Base-by-base conservation (phyloP, 2,113 vertebrate species). In the Charina bottae region DNA sequence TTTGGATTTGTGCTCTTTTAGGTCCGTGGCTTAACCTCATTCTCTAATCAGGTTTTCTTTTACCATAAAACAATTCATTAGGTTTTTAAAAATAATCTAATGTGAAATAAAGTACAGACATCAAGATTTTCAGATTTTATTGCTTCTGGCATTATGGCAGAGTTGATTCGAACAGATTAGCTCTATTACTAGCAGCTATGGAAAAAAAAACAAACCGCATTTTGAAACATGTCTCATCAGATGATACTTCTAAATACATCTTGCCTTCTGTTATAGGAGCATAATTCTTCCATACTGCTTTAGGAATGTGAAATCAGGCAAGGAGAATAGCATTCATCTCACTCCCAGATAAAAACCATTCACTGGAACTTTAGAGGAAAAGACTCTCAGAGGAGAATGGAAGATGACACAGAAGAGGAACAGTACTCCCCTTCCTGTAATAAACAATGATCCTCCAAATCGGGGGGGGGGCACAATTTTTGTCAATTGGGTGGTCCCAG, bases 41-140 rank as follows among this genome's bases (percentile, higher is more conserved):
- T 78, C 72, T 78, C 37, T 78, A 78, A 78, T 78, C 72, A 42
- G 33, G 72, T 78, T 78, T 78, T 78, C 72, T 78, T 78, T 78
- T 78, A n/a, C 72, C 72, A 78, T 78, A 78, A 78, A 78, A 78
- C 8, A 19, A 78, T 78, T 78, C 72, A 78, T 78, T 78, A 78
- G 72, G 72, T 78, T 78, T 78, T 78, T 3, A 78, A 78, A 78
- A 78, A 78, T 78, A 78, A 78, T 78, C 72, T 78, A 78, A 78
- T 78, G 72, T 78, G 72, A 78, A 78, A 78, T 78, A 78, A 78
- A 78, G 33, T 78, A 78, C 72, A 78, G 72, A 17, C 72, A 78
- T 78, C 72, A 78, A 78, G 17, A 42, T 78, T 42, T 78, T 78
- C 72, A 78, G 72, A 78, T 78, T 78, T 78, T 42, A 42, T 78